These are phyloP conservation scores for Labeo rohita DNA, from an alignment of 2,113 vertebrate genomes.

Conservation along the genomic window DNA sequence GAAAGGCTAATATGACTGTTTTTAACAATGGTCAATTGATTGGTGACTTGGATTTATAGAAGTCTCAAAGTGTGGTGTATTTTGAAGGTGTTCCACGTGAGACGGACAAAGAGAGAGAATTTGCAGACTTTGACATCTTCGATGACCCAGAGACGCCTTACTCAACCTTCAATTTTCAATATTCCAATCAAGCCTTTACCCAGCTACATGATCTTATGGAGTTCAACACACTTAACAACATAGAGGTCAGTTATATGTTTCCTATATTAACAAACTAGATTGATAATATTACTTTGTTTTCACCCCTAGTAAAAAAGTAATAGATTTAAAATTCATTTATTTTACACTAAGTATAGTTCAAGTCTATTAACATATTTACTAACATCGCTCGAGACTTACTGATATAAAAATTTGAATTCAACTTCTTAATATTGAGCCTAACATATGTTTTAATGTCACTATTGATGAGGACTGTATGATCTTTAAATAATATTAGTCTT, in stretches of 20 bases:
- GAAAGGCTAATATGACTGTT: neutral
- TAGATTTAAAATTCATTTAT: too few species aligned
- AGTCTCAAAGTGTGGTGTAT: neutral
- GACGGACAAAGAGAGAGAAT: slow-evolving; percentile 87
- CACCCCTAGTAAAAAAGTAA: neutral
- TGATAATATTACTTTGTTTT: neutral
- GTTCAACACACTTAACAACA: slow-evolving; percentile 97
- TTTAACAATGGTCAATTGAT: neutral
- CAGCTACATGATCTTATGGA: slow-evolving; percentile 95
- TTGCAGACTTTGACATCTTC: slow-evolving; percentile 97
- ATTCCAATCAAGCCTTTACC: slow-evolving; percentile 89
- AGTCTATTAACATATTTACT: too few species aligned
- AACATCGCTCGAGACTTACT: too few species aligned
- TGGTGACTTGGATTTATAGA: neutral
- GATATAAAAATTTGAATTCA: too few species aligned
- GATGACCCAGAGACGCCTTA: slow-evolving; percentile 91
- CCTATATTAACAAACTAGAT: neutral
- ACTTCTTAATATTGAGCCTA: too few species aligned
- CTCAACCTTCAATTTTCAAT: slow-evolving; percentile 98
- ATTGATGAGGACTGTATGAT: too few species aligned
- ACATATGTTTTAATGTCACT: too few species aligned
- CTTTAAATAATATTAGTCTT: too few species aligned
- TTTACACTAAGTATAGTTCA: too few species aligned
- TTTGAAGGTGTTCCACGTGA: slow-evolving; percentile 85
- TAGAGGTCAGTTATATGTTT: slow-evolving; percentile 79